Evolutionary conservation across 2,888 invertebrate species (phyloP).

Genomic region (Agrochola lota): DNA sequence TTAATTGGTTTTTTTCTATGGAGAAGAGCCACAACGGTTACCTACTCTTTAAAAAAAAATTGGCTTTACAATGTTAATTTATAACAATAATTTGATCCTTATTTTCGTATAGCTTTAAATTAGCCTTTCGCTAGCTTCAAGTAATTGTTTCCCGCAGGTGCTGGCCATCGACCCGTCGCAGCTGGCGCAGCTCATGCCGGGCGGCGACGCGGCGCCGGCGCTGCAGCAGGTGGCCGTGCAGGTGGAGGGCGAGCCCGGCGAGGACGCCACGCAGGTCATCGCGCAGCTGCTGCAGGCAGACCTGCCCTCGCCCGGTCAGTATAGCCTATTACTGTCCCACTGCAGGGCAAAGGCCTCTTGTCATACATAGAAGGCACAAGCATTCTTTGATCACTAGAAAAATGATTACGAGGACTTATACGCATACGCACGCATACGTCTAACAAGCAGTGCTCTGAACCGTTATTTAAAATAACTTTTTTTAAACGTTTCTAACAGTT

Average conservation of each 20-base stretch:
- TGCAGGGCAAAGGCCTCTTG: neutral
- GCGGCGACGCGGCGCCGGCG: constrained; percentile 86
- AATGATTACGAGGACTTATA: neutral
- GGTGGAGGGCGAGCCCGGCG: constrained; percentile 89
- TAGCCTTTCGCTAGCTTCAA: neutral
- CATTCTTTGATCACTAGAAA: neutral
- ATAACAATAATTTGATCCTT: neutral
- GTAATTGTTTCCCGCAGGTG: constrained; percentile 80
- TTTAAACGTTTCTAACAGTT: too few relatives aligned
- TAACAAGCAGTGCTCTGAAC: neutral
- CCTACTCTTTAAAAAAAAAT: too few relatives aligned
- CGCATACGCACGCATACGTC: too few relatives aligned
- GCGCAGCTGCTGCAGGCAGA: constrained; percentile 96
- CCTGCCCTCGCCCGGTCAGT: constrained; percentile 94
- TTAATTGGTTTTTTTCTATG: too few relatives aligned
- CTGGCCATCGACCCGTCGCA: constrained; percentile 89
- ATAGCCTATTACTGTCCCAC: neutral
- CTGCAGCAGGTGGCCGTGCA: constrained; percentile 90
- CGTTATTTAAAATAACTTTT: too few relatives aligned
- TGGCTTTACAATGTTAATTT: neutral
- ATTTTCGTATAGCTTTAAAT: neutral
- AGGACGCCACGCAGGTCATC: constrained; percentile 94
- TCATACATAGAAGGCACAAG: neutral
- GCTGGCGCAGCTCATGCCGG: constrained; percentile 91
- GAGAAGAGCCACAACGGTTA: too few relatives aligned